phyloP scores from a whole-genome alignment of 2,888 invertebrate species.

The Aphidoletes aphidimyza region DNA sequence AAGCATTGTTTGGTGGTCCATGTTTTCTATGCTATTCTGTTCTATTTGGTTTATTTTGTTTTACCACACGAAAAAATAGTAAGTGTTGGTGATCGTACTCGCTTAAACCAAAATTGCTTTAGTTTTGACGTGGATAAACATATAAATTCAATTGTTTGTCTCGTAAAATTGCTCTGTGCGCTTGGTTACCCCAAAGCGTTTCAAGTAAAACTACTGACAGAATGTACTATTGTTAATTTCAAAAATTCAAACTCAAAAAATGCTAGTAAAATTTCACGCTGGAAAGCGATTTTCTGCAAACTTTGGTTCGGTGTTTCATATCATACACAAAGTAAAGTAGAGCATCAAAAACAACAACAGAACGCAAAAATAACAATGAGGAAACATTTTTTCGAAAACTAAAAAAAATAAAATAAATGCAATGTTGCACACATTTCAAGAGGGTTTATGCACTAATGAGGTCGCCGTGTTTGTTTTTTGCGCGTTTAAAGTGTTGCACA shows the following conservation, averaged over 20 bases:
- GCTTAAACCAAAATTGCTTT: not conserved
- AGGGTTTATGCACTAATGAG: not conserved
- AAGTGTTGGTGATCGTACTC: not conserved
- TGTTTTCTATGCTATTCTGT: not conserved
- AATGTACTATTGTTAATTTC: too few species aligned
- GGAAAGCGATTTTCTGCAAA: too few species aligned
- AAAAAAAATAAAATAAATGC: not conserved
- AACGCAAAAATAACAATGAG: too few species aligned
- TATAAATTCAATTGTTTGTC: not conserved
- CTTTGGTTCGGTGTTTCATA: too few species aligned
- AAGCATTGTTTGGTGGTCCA: not conserved
- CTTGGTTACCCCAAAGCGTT: slow-evolving; percentile 2
- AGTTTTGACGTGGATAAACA: not conserved
- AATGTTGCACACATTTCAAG: not conserved
- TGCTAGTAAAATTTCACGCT: too few species aligned
- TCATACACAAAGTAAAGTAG: not conserved
- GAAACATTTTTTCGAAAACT: too few species aligned
- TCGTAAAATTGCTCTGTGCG: not conserved
- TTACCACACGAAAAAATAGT: not conserved
- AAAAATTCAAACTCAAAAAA: too few species aligned
- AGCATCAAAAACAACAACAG: not conserved
- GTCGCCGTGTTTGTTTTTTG: too few species aligned
- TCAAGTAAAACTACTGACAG: too few species aligned
- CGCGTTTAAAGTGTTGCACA: not conserved
- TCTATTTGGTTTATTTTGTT: not conserved